Evolutionary conservation across 1,140 invertebrate genomes (phyloP).

Genomic region (Heliothis subflexa): DNA sequence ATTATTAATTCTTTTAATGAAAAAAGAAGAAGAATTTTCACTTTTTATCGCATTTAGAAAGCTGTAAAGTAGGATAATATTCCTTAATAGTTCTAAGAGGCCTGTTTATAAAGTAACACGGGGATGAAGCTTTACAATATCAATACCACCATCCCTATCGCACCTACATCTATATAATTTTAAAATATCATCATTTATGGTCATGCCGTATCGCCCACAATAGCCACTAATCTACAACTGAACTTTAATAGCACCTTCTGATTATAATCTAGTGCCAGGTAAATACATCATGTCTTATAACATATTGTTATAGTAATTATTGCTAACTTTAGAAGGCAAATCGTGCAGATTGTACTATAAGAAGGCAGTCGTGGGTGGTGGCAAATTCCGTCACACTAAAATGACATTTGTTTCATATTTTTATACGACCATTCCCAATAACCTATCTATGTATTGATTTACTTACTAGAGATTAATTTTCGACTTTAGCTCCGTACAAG

Average conservation of each 20-base stretch:
- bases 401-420: neutral
- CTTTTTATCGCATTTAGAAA: neutral
- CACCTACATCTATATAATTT: no score
- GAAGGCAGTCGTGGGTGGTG: constrained; percentile 12
- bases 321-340: constrained; percentile 36
- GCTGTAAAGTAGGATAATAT: neutral
- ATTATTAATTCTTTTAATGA: constrained; percentile 17
- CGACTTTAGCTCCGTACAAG: no score
- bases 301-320: constrained; percentile 13
- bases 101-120: neutral
- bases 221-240: constrained; percentile 17
- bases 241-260: constrained; percentile 29
- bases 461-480: no score
- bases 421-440: no score
- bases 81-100: neutral
- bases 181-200: no score
- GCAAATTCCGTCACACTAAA: constrained; percentile 2
- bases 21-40: constrained; percentile 19
- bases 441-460: no score
- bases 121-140: no score
- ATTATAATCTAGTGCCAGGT: constrained; percentile 37
- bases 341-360: constrained; percentile 37
- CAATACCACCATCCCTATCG: neutral
- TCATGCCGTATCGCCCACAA: neutral
- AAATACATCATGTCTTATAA: constrained; percentile 15